Conservation (phyloP, 2,888 invertebrate genomes). For the Ernsta delagoae region DNA sequence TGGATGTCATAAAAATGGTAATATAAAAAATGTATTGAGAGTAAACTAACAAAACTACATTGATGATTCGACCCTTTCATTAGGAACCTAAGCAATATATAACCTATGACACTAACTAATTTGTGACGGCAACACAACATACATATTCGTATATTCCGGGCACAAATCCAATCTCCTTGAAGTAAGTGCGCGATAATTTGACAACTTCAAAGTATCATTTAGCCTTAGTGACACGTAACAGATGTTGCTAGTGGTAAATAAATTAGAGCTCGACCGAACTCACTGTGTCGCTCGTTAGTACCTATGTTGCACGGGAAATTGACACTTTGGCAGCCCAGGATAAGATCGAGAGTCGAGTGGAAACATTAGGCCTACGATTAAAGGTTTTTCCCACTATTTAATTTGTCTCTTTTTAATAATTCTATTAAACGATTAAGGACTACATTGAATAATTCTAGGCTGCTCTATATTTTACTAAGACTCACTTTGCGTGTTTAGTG, state of each 20-base stretch:
- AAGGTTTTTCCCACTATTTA: background rate
- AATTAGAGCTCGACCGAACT: slow-evolving; percentile 41
- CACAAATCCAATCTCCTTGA: slow-evolving; percentile 54
- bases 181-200: slow-evolving; percentile 73
- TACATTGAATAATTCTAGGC: too few relatives aligned
- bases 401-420: background rate
- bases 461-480: too few relatives aligned
- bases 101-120: background rate
- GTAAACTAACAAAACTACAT: too few relatives aligned
- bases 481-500: too few relatives aligned
- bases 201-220: slow-evolving; percentile 79
- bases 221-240: slow-evolving; percentile 67
- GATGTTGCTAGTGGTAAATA: slow-evolving; percentile 74
- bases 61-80: too few relatives aligned
- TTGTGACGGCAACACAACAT: slow-evolving; percentile 44
- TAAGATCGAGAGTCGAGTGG: background rate
- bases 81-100: too few relatives aligned
- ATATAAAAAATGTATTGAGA: too few relatives aligned
- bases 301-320: slow-evolving; percentile 5
- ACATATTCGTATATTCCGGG: slow-evolving; percentile 25
- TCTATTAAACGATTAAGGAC: too few relatives aligned
- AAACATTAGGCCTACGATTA: too few relatives aligned
- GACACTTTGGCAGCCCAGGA: background rate
- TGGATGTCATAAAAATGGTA: too few relatives aligned
- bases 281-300: slow-evolving; percentile 24